Evolutionary conservation across 2,888 invertebrate genomes (phyloP), one percentile per base, ranked within the genome.

Genomic region (Nomada lathburiana): DNA sequence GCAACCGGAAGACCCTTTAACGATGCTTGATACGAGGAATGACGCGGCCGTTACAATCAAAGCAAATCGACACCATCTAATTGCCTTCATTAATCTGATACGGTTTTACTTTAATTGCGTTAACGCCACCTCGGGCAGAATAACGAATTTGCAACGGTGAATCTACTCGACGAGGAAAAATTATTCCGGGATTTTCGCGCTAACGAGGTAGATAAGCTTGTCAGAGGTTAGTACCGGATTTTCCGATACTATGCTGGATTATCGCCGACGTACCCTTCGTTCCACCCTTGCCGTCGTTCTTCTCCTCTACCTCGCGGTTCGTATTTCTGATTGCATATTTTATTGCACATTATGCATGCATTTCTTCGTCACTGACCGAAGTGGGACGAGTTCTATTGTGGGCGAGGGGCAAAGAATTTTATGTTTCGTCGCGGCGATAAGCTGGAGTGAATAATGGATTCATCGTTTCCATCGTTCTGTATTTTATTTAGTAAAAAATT

Each of bases 131-230:
- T 53, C 62, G 26, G 42, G 60, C 77, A 59, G 72, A 64, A 75
- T 82, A 84, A 88, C 86, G 86, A 86, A 85, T 87, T 86, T 76
- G 81, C 88, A 78, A 81, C 76, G 76, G 5, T 18, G 75, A 73
- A 70, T 82, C 65, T 63, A 52, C 70, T 62, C 57, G 63, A 2
- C 7, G 64, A 76, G 80, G 86, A 87, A 87, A 88, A 87, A 87
- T 87, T 87, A 88, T 88, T 88, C 79, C 47, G 57, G 74, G 78
- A 82, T 78, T 75, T 74, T 68, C 78, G 64, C 75, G 73, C 80
- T 88, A 87, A 87, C 87, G 87, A 87, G 88, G 76, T 55, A 76
- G 88, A 88, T 87, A 87, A 87, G 88, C 87, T 80, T 81, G 88
- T 82, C 80, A 68, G 76, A 70, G 83, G 87, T 87, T 78, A 77